Evolutionary conservation across 2,113 vertebrate genomes (phyloP).

Genomic region (Megalops atlanticus): DNA sequence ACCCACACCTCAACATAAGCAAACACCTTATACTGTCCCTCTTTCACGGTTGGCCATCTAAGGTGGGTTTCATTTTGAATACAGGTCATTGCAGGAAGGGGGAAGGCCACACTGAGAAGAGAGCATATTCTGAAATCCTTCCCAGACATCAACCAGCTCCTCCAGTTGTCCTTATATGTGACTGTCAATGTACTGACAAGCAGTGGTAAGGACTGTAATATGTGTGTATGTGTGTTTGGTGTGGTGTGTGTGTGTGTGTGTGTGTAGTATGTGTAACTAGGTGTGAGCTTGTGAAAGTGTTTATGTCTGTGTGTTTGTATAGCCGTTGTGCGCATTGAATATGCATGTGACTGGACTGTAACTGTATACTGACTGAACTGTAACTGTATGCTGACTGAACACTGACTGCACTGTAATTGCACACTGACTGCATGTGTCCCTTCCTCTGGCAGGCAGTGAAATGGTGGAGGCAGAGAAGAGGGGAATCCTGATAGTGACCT

Average conservation of each 20-base stretch:
- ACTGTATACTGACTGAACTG: not conserved
- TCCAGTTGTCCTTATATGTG: constrained; percentile 57
- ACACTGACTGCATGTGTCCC: not conserved
- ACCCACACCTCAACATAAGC: not conserved
- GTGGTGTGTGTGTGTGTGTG: not conserved
- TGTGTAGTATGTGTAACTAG: not conserved
- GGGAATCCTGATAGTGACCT: constrained; percentile 79
- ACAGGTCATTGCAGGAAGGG: constrained; percentile 58
- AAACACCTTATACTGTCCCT: not conserved
- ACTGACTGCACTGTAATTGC: not conserved
- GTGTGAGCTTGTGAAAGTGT: not conserved
- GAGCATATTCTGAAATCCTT: constrained; percentile 51
- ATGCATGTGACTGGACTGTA: not conserved
- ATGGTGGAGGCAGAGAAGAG: constrained; percentile 79
- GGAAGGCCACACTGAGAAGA: constrained; percentile 43
- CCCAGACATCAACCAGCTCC: constrained; percentile 21
- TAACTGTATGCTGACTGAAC: not conserved
- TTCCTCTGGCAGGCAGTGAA: constrained; percentile 75
- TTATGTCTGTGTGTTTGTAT: not conserved
- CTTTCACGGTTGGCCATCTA: not conserved
- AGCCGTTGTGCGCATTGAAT: not conserved
- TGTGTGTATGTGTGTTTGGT: not conserved
- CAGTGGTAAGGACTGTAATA: constrained; percentile 68
- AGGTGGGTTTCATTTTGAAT: not conserved
- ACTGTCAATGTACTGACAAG: constrained; percentile 70